These are phyloP conservation scores for Dolichomitus sp. DNA, from an alignment of 2,888 invertebrate genomes.

Conservation along the genomic window DNA sequence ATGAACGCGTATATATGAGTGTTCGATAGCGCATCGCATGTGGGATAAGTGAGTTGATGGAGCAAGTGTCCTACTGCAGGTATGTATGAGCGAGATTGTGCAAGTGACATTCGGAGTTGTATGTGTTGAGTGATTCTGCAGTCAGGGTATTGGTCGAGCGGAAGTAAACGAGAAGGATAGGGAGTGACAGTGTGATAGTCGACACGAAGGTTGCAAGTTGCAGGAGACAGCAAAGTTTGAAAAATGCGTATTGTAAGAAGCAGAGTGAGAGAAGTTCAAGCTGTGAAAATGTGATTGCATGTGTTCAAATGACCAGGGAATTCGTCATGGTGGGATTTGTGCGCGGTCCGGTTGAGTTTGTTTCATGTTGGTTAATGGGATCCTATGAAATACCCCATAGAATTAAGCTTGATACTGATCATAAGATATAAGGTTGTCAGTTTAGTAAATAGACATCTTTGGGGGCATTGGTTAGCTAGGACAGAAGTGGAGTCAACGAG, in stretches of 20 bases:
- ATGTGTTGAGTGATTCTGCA: neutral
- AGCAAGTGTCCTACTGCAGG: constrained; percentile 41
- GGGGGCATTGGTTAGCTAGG: constrained; percentile 54
- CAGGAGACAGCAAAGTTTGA: neutral
- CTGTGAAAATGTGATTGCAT: constrained; percentile 29
- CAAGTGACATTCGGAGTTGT: constrained; percentile 20
- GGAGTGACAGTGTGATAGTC: neutral
- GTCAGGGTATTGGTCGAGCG: constrained; percentile 25
- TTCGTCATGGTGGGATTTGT: constrained; percentile 1
- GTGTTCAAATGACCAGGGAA: constrained; percentile 26
- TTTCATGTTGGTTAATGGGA: neutral
- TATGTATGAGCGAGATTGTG: constrained; percentile 15
- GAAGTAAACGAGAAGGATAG: constrained; percentile 1
- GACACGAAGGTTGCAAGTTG: constrained; percentile 7
- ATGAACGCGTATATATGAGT: neutral
- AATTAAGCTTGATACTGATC: constrained; percentile 11
- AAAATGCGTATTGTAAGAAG: constrained; percentile 14
- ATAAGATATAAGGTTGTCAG: constrained; percentile 16
- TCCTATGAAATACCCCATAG: neutral
- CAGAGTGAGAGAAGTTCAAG: constrained; percentile 32
- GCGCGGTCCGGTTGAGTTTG: constrained; percentile 3
- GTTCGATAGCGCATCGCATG: constrained; percentile 44
- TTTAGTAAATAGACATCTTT: constrained; percentile 23
- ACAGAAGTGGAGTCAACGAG: constrained; percentile 79
- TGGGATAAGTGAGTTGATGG: constrained; percentile 54